Base-by-base conservation (phyloP, 2,888 invertebrate genomes). In the Bhutanitis thaidina region DNA sequence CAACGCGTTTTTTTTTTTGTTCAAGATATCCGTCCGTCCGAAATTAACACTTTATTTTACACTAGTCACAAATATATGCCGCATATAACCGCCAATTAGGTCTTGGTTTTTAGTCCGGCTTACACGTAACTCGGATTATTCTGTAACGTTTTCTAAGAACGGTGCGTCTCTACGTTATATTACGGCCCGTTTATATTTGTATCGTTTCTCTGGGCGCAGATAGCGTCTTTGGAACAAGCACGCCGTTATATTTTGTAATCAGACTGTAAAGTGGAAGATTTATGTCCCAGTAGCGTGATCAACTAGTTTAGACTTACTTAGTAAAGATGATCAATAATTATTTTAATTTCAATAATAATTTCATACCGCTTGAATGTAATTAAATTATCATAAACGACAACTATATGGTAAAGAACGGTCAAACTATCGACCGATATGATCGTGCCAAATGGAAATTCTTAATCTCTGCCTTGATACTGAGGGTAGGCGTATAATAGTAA, bases 81-180 rank as follows among this genome's bases (percentile, higher is more conserved):
- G 86, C 84, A 86, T 80, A 85, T 80, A 85, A 84, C 84, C 86
- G 85, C 72, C 83, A 88, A 85, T 86, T 76, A 71, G 85, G 75
- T 67, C 79, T 80, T 69, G 67, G 52, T 58, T 63, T 60, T 61
- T 56, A 41, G 43, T 47, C 44, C 38, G 43, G 39, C 47, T 41
- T 53, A 69, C 64, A 58, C 57, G 57, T 58, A 54, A 55, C 51
- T 53, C 55, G 49, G 47, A 53, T 55, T 43, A 20, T 48, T 54
- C 43, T 44, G 54, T 47, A 53, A 55, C 54, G 35, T 47, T 43
- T 54, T 50, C 54, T 52, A 38, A 44, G 50, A 55, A 53, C 32
- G 54, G 34, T 27, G 13, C 39, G 13, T 1, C 1, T 12, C 8
- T 25, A 36, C 15, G 8, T n/a, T 12, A n/a, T 38, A 32, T 0